Base-by-base conservation (phyloP, 1,140 invertebrate species). In the Tachypleus tridentatus region DNA sequence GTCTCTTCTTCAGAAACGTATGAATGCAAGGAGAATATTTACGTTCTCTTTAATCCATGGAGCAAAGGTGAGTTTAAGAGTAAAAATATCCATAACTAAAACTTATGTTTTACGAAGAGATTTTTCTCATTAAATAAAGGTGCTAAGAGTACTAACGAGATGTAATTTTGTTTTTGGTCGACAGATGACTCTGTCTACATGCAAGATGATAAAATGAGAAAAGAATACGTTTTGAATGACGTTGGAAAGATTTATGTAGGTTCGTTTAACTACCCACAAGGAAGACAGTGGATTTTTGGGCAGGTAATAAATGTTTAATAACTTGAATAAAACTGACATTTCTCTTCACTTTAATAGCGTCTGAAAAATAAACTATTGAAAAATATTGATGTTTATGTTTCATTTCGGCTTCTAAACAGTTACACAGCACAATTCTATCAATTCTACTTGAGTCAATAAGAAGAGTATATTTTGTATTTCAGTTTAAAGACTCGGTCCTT, bases 181-280 rank as follows among this genome's bases (percentile, higher is more conserved):
- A 4, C 68, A 78, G 77, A 73, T 52, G 77, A 79, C 60, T 63
- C 69, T 0, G 77, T 79, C 4, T 87, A 80, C 71, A 58, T 87
- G 74, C 79, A 79, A 3, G 83, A 84, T 51, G 85, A 89, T 51
- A 84, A 84, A 48, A 81, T 86, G 72, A 80, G 88, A 6, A 83
- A 89, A 54, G 93, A 97, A 73, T 92, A 91, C 72, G 86, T 97
- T 0, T 74, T 93, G 73, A 84, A 85, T 65, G 91, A 95, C 66
- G 86, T 86, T 5, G 93, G 93, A 0, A 76, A 94, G 4, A 92
- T 97, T 72, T 97, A 87, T 84, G 82, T 91, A 64, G 93, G 93
- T 5, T 91, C 86, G 8, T 82, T 88, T 70, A 91, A 89, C 71
- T 80, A 86, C 4, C 80, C 91, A 68, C 82, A 87, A 67, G 88